These are phyloP conservation scores for Petromus typicus DNA, from an alignment of 2,113 vertebrate species.

Conservation along the genomic window DNA sequence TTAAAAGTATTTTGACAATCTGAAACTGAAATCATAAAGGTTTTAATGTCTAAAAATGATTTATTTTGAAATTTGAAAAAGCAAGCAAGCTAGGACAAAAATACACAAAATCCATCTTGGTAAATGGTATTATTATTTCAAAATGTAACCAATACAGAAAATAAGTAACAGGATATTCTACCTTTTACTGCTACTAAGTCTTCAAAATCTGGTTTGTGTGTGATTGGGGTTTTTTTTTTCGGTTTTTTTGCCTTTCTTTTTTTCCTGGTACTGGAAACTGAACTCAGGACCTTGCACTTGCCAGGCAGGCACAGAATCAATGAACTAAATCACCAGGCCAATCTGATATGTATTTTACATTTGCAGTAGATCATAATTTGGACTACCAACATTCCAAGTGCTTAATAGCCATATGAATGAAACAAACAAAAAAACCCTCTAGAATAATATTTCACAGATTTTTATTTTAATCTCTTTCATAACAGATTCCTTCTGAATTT, in stretches of 20 bases:
- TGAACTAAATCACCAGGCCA: neutral
- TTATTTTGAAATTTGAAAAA: conserved; percentile 33
- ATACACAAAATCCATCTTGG: conserved; percentile 15
- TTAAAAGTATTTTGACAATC: conserved; percentile 21
- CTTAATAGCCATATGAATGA: neutral
- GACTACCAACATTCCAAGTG: neutral
- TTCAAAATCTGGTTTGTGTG: neutral
- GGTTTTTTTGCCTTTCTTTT: no score
- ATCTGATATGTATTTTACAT: neutral
- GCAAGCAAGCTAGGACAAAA: neutral
- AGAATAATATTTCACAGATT: neutral
- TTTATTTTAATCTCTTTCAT: neutral
- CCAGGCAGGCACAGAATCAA: no score
- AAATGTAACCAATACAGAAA: conserved; percentile 3
- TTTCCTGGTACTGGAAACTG: no score
- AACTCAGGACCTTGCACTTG: no score
- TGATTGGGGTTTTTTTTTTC: no score
- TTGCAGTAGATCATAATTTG: conserved; percentile 16
- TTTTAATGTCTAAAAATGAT: conserved; percentile 49
- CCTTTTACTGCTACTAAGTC: neutral
- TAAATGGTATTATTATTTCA: conserved; percentile 4
- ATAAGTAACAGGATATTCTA: neutral
- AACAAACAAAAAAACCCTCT: neutral
- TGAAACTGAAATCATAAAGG: conserved; percentile 44
- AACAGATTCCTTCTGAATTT: conserved; percentile 1